phyloP scores from a whole-genome alignment of 2,113 vertebrate genomes.

The Saguinus midas region DNA sequence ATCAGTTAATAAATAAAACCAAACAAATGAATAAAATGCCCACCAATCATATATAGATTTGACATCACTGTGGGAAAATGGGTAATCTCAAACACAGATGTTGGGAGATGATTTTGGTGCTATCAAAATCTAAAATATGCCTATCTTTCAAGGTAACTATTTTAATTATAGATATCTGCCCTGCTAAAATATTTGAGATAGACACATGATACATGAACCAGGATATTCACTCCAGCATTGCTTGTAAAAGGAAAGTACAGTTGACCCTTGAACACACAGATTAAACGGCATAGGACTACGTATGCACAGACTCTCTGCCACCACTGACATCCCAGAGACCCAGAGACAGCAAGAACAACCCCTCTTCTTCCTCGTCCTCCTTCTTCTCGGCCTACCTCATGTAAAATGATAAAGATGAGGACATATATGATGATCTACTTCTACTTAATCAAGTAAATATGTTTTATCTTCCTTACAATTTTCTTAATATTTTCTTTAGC shows the following conservation, averaged over 20 bases:
- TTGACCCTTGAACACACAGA: not conserved
- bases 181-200: not conserved
- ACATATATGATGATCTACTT: not conserved
- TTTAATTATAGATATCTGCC: not conserved
- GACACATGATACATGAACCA: not conserved
- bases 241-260: not conserved
- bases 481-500: not conserved
- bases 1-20: not conserved
- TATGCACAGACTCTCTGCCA: not conserved
- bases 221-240: not conserved
- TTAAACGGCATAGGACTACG: too few species aligned
- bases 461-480: not conserved
- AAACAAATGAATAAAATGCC: not conserved
- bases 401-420: not conserved
- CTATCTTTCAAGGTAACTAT: not conserved
- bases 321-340: not conserved
- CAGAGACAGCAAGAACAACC: not conserved
- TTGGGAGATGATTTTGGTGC: not conserved
- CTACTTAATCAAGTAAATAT: not conserved
- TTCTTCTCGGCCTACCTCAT: not conserved
- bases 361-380: not conserved
- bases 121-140: not conserved
- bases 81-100: not conserved
- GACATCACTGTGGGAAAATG: not conserved
- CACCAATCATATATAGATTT: too few species aligned